Conservation (phyloP, 2,113 vertebrate species). For the Rhizomys pruinosus region DNA sequence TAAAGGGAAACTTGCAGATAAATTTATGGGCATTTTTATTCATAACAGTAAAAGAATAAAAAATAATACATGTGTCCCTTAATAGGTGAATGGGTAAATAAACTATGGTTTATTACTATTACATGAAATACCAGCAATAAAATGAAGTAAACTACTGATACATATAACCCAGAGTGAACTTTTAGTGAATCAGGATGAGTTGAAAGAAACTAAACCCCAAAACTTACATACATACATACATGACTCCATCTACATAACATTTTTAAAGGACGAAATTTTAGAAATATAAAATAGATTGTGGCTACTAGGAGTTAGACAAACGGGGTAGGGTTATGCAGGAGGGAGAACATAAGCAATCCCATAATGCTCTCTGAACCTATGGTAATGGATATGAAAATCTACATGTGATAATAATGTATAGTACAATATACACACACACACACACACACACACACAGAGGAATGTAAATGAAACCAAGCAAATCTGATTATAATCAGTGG, state of each 20-base stretch:
- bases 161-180: background rate
- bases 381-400: background rate
- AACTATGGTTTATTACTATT: background rate
- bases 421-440: background rate
- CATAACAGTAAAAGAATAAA: background rate
- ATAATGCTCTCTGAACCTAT: background rate
- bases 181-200: slow-evolving; percentile 16
- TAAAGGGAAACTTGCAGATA: background rate
- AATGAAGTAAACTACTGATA: background rate
- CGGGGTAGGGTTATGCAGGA: background rate
- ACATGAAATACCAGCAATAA: background rate
- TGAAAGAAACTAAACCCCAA: background rate
- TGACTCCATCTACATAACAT: background rate
- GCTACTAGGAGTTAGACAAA: background rate
- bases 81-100: slow-evolving; percentile 12
- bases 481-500: background rate
- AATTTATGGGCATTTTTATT: background rate
- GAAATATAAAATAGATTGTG: background rate
- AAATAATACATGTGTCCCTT: background rate
- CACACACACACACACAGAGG: no score
- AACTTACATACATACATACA: background rate
- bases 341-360: background rate
- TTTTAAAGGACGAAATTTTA: slow-evolving; percentile 34
- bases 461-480: background rate
- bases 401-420: background rate